These are phyloP conservation scores for Capreolus pygargus DNA, from an alignment of 2,113 vertebrate genomes.

Conservation along the genomic window DNA sequence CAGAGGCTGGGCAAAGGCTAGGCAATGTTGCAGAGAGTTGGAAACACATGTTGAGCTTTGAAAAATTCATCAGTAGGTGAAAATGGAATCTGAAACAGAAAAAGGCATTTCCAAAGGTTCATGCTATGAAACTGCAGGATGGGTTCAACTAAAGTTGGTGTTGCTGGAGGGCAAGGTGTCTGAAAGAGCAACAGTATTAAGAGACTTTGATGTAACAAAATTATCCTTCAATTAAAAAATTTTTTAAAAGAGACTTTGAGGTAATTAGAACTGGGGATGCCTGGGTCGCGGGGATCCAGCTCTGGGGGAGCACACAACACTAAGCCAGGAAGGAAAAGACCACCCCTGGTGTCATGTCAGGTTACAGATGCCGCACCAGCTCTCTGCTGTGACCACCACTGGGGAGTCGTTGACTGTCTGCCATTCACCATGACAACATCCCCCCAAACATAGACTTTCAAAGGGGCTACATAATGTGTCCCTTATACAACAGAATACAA, in stretches of 20 bases:
- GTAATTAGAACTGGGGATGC: not conserved
- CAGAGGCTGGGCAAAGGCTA: not conserved
- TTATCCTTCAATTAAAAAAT: not conserved
- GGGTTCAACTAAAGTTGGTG: not conserved
- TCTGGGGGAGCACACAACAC: not conserved
- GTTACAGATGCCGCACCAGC: not conserved
- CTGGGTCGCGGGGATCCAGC: not conserved
- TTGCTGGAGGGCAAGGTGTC: not conserved
- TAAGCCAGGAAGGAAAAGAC: not conserved
- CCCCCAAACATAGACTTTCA: not conserved
- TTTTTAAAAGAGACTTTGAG: not conserved
- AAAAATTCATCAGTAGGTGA: not conserved
- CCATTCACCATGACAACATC: not conserved
- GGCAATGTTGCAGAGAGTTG: not conserved
- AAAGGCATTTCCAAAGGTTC: not conserved
- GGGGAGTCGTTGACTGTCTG: not conserved
- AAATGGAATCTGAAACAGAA: not conserved
- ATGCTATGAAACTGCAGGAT: not conserved
- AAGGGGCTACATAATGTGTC: not conserved
- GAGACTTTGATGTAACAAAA: not conserved
- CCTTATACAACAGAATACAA: not conserved
- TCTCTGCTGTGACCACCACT: not conserved
- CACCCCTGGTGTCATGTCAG: not conserved
- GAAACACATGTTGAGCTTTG: not conserved
- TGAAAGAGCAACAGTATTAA: not conserved